Evolutionary conservation across 2,113 vertebrate species (phyloP).

Genomic region (Ploceus nigricollis): DNA sequence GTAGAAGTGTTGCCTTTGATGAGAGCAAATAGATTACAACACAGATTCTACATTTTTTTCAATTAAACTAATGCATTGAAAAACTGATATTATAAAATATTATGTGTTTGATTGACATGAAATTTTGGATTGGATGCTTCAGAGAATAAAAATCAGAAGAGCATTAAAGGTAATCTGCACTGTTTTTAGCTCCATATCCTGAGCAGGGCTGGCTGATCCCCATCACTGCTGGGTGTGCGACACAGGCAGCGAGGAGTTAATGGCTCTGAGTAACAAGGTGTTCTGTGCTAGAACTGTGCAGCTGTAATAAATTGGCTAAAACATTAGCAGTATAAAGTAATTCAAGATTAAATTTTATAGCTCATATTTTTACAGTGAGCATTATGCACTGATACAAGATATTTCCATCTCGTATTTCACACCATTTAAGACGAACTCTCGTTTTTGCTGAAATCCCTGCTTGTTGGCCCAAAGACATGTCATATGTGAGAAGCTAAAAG

Average conservation of each 20-base stretch:
- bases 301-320: slow-evolving; percentile 46
- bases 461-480: slow-evolving; percentile 12
- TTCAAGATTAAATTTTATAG: slow-evolving; percentile 50
- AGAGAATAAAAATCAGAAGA: not conserved
- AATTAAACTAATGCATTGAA: not conserved
- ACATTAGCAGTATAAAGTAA: slow-evolving; percentile 43
- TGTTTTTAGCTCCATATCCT: not conserved
- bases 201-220: not conserved
- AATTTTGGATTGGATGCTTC: not conserved
- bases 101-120: not conserved
- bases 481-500: slow-evolving; percentile 12
- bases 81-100: not conserved
- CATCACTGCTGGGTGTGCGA: not conserved
- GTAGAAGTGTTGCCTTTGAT: not conserved
- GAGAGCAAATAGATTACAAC: not conserved
- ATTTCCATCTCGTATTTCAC: slow-evolving; percentile 47
- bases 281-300: not conserved
- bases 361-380: slow-evolving; percentile 32
- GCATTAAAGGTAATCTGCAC: not conserved
- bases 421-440: not conserved
- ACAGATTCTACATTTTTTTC: not conserved
- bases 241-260: not conserved
- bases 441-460: not conserved
- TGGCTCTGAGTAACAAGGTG: not conserved
- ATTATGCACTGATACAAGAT: slow-evolving; percentile 6